Conservation (phyloP, 2,113 vertebrate species). For the Microcebus griseorufus region DNA sequence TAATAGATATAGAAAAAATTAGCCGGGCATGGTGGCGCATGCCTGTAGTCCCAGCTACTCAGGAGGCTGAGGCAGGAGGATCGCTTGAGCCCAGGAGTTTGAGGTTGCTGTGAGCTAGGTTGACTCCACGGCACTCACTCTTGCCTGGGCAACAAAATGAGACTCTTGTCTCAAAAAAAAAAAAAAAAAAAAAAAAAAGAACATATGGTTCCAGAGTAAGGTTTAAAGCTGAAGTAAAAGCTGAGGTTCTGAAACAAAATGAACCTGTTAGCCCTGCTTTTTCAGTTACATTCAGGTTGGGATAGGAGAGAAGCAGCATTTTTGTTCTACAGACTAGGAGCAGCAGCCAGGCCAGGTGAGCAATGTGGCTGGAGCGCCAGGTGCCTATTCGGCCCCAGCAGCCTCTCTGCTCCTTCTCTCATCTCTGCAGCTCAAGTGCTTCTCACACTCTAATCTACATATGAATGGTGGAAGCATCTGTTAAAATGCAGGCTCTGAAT, state of each 20-base stretch:
- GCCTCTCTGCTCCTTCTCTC: neutral
- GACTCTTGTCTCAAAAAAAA: no score
- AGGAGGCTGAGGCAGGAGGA: no score
- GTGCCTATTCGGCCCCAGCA: rapidly evolving
- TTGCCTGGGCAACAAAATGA: no score
- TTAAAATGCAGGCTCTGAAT: neutral
- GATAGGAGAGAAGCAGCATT: rapidly evolving
- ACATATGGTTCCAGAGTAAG: neutral
- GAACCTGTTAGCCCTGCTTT: neutral
- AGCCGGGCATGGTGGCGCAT: no score
- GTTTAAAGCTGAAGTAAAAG: neutral
- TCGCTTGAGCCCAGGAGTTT: no score
- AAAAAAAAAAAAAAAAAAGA: neutral
- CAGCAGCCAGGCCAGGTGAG: neutral
- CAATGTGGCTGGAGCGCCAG: rapidly evolving
- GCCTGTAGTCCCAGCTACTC: no score
- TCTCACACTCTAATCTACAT: no score
- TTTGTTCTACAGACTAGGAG: rapidly evolving
- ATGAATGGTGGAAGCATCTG: rapidly evolving
- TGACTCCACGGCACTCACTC: no score
- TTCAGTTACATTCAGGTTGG: neutral
- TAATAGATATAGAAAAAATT: no score
- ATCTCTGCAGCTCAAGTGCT: neutral
- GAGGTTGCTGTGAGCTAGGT: no score
- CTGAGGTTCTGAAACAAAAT: neutral